Evolutionary conservation across 1,140 invertebrate genomes (phyloP).

Genomic region (Calliopsis andreniformis): DNA sequence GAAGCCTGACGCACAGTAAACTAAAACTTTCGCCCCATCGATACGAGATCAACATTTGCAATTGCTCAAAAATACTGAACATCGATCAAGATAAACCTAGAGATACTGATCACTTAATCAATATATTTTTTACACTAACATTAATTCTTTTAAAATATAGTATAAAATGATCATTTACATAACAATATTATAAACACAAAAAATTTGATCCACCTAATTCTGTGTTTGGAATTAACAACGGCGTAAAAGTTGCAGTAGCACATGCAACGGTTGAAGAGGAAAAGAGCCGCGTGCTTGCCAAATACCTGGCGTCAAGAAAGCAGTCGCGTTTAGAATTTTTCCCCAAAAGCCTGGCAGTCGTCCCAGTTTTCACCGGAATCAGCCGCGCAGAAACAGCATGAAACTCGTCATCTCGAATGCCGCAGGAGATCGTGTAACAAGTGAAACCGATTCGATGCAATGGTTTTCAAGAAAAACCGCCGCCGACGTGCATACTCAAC

Average conservation of each 20-base stretch:
- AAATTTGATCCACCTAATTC: background rate
- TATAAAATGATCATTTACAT: no score
- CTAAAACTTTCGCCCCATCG: no score
- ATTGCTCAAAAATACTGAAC: no score
- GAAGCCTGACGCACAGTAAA: no score
- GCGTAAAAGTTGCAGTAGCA: background rate
- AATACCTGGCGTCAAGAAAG: slow-evolving; percentile 50
- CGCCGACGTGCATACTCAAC: no score
- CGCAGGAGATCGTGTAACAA: slow-evolving; percentile 4
- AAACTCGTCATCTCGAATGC: slow-evolving; percentile 52
- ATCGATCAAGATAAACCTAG: no score
- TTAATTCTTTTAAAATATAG: no score
- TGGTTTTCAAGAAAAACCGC: no score
- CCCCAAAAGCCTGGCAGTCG: slow-evolving; percentile 38
- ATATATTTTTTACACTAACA: no score
- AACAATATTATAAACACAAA: no score
- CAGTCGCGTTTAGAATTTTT: slow-evolving; percentile 46
- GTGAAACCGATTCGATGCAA: background rate
- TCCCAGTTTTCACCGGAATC: slow-evolving; percentile 53
- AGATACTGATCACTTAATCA: no score
- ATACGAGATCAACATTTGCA: no score
- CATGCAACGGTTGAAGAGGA: background rate
- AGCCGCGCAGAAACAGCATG: slow-evolving; percentile 49
- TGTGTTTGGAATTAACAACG: slow-evolving; percentile 7
- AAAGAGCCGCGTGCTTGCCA: slow-evolving; percentile 20